Conservation (phyloP, 1,140 invertebrate genomes). For the Heliconius hermathena region DNA sequence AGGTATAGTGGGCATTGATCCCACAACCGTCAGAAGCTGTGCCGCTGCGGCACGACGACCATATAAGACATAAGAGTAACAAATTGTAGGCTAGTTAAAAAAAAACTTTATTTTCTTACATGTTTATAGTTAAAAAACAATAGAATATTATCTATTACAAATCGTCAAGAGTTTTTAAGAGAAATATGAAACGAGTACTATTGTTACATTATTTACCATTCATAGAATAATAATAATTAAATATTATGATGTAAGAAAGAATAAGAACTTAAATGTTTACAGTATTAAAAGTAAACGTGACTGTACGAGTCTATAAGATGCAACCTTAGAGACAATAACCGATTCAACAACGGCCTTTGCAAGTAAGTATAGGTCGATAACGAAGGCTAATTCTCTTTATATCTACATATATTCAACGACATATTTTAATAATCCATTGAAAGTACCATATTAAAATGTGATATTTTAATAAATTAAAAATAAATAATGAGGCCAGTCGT, state of each 20-base stretch:
- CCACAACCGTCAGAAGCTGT: too few relatives aligned
- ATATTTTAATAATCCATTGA: background rate
- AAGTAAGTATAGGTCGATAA: background rate
- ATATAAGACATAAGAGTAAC: too few relatives aligned
- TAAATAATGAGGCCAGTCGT: too few relatives aligned
- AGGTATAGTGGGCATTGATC: too few relatives aligned
- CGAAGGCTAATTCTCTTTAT: background rate
- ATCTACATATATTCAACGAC: background rate
- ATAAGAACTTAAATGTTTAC: background rate
- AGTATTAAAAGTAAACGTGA: constrained; percentile 1
- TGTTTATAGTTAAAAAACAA: background rate
- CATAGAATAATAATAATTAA: background rate
- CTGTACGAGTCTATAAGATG: background rate
- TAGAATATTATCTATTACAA: background rate
- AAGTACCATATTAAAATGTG: background rate
- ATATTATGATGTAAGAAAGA: background rate
- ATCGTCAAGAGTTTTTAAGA: background rate
- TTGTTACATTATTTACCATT: background rate
- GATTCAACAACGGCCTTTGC: background rate
- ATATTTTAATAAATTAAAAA: background rate
- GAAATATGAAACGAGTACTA: background rate
- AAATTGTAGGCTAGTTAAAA: background rate
- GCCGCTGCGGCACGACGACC: too few relatives aligned
- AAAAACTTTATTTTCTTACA: background rate
- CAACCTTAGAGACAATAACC: background rate